Conservation (phyloP, 2,888 invertebrate species). For the Spisula subtruncata region DNA sequence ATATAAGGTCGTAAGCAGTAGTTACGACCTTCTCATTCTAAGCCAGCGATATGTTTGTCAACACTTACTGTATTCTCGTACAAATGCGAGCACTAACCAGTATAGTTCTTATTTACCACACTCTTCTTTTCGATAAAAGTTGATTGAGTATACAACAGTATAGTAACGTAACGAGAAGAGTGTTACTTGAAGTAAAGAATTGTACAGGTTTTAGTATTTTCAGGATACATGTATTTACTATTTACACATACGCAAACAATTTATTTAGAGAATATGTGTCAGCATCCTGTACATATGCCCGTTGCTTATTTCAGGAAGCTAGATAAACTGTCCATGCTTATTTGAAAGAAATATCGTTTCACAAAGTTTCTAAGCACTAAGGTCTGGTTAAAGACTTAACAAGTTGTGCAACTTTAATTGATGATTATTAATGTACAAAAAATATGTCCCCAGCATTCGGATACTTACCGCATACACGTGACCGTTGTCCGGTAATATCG, state of each 20-base stretch:
- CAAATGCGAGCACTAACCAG: no score
- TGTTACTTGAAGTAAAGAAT: neutral
- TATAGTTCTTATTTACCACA: no score
- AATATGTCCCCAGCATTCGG: neutral
- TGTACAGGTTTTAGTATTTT: neutral
- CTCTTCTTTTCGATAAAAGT: no score
- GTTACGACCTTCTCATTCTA: no score
- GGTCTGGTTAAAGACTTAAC: neutral
- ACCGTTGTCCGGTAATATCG: neutral
- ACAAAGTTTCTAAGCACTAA: neutral
- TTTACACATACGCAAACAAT: neutral
- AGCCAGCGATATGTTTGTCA: no score
- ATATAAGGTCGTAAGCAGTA: no score
- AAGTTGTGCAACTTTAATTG: neutral
- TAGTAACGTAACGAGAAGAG: no score
- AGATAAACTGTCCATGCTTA: no score
- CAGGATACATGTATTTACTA: neutral
- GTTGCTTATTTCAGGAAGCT: no score
- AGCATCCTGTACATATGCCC: neutral
- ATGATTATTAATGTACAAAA: neutral
- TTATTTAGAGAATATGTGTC: neutral
- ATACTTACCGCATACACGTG: conserved; percentile 4
- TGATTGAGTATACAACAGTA: no score
- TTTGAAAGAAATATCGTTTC: no score
- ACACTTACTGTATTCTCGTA: no score